Percentiles rank a stretch among this genome's conserved stretches.
Evolutionary conservation across 2,797 vertebrate genomes (phyloP).

Genomic region (Rachycentron canadum): DNA sequence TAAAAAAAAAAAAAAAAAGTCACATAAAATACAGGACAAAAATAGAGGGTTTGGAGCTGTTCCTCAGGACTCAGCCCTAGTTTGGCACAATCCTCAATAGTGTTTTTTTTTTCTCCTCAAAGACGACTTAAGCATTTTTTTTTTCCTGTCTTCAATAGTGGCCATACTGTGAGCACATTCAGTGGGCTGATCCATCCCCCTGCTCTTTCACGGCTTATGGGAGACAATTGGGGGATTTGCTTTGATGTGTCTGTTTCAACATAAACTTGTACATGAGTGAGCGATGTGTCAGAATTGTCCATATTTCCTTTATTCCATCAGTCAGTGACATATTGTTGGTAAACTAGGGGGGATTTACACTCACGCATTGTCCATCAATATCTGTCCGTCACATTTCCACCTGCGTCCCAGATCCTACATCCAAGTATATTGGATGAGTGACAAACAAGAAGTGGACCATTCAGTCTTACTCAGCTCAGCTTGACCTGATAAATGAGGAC

Average conservation of each 20-base stretch:
- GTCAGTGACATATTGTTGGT: slow-evolving; percentile 32
- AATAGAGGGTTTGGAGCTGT: slow-evolving; percentile 9
- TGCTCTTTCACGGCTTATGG: slow-evolving; percentile 59
- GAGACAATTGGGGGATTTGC: slow-evolving; percentile 66
- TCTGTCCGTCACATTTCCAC: slow-evolving; percentile 38
- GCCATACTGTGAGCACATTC: slow-evolving; percentile 43
- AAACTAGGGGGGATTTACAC: slow-evolving; percentile 40
- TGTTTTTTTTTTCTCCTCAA: slow-evolving; percentile 49
- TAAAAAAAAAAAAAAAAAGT: background rate
- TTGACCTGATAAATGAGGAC: slow-evolving; percentile 23
- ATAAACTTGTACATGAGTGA: slow-evolving; percentile 60
- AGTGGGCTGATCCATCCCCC: slow-evolving; percentile 62
- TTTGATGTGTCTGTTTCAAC: slow-evolving; percentile 57
- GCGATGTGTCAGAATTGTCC: slow-evolving; percentile 43
- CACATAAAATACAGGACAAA: slow-evolving; percentile 7
- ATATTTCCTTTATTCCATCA: slow-evolving; percentile 19
- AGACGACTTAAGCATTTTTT: slow-evolving; percentile 46
- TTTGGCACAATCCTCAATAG: slow-evolving; percentile 30
- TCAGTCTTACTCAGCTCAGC: slow-evolving; percentile 26
- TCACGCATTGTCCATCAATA: slow-evolving; percentile 39
- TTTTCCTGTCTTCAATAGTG: slow-evolving; percentile 32
- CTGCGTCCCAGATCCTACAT: slow-evolving; percentile 15
- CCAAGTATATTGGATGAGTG: slow-evolving; percentile 26
- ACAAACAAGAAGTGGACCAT: slow-evolving; percentile 15
- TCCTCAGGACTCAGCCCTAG: slow-evolving; percentile 9